phyloP scores from a whole-genome alignment of 2,113 vertebrate species.

The Echinops telfairi region DNA sequence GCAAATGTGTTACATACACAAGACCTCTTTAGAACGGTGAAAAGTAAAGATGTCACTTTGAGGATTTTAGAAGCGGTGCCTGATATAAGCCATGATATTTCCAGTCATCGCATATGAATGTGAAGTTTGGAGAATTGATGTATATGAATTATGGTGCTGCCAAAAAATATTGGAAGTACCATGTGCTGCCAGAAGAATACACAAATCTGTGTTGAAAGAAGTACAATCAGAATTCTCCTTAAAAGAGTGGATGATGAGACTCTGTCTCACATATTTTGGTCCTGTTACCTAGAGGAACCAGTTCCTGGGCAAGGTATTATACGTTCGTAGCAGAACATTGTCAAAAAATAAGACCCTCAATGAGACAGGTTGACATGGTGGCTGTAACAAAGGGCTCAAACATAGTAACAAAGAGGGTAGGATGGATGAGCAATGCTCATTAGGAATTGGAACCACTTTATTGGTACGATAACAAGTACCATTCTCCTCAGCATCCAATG shows the following conservation, averaged over 20 bases:
- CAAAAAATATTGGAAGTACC: background rate
- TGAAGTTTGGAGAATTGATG: background rate
- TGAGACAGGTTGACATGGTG: background rate
- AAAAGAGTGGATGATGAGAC: background rate
- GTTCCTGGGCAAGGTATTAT: background rate
- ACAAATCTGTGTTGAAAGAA: background rate
- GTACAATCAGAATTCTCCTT: background rate
- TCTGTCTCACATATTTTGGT: background rate
- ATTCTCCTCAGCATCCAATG: background rate
- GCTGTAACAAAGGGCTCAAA: background rate
- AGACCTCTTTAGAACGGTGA: background rate
- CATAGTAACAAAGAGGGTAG: background rate
- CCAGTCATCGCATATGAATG: background rate
- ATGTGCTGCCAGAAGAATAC: background rate
- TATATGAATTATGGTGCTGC: background rate
- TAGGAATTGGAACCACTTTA: no score
- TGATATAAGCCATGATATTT: background rate
- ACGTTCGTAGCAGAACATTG: background rate
- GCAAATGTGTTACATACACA: background rate
- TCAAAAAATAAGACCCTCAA: background rate
- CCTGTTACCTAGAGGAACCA: background rate
- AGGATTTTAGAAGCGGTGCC: background rate
- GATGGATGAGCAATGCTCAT: no score
- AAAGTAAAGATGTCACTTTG: background rate
- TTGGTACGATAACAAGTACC: no score